Base-by-base conservation (phyloP, 2,888 invertebrate species). In the Hypomecis punctinalis region DNA sequence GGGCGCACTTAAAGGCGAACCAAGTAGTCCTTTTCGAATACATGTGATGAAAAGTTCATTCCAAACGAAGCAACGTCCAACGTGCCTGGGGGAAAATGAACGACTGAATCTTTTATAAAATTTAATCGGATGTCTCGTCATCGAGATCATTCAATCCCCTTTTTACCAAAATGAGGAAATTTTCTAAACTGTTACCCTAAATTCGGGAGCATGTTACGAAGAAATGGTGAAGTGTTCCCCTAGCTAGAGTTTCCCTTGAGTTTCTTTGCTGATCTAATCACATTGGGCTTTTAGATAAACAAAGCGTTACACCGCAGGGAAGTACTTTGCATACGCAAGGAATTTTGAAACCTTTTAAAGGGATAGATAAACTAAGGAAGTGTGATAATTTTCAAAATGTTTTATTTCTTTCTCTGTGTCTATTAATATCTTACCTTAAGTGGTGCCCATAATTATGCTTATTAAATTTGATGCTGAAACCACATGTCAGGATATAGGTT, bases 161-260 rank as follows among this genome's bases (percentile, higher is more conserved):
- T 78, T 80, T 77, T 77, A 70, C 68, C 70, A 65, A 78, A 82
- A 82, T 73, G 75, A 79, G 74, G 77, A 74, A 74, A 75, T 74
- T 76, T 75, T 71, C 74, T 76, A 77, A 81, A 74, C 76, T 76
- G 78, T 79, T 80, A 79, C 77, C 74, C 74, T 73, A 76, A 74
- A 82, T 78, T 77, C 76, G 72, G 76, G 68, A 75, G 75, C 67
- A 74, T 77, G 76, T 81, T 80, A 74, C 67, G 66, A 66, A 75
- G 69, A 72, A 66, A 72, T 61, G 68, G 73, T 69, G 51, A 61
- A 54, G 55, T 57, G 57, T 66, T 45, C 43, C 56, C 56, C 61
- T 43, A 43, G 69, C 61, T 43, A 43, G 69, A 68, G 73, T 67
- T 67, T 54, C 63, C 67, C 76, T 70, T 67, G 69, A 71, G 70